These are phyloP conservation scores for Aspidoscelis tigris DNA, from an alignment of 2,113 vertebrate genomes.

Conservation along the genomic window DNA sequence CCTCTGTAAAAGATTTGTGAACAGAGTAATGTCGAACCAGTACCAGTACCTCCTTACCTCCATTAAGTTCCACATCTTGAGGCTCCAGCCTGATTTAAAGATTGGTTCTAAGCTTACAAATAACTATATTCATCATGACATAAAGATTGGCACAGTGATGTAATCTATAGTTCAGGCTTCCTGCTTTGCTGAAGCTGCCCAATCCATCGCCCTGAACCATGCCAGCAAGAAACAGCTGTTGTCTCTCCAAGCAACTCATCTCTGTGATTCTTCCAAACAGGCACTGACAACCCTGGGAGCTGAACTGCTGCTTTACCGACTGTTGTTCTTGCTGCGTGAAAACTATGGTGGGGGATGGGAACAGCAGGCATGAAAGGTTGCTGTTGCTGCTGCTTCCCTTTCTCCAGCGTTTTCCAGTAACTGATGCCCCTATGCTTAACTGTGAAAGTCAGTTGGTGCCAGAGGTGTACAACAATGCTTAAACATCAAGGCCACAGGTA, in stretches of 20 bases:
- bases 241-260: slow-evolving; percentile 16
- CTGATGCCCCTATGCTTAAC: background rate
- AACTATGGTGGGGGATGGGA: background rate
- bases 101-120: background rate
- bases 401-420: background rate
- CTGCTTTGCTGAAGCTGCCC: background rate
- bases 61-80: no score
- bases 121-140: background rate
- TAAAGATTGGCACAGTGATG: background rate
- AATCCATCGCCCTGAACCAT: background rate
- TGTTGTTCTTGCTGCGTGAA: background rate
- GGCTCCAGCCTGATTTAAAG: background rate
- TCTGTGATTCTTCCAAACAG: slow-evolving; percentile 20
- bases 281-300: slow-evolving; percentile 32
- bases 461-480: background rate
- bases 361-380: background rate
- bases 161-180: slow-evolving; percentile 8
- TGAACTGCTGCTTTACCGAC: background rate
- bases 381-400: background rate
- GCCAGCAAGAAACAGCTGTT: slow-evolving; percentile 18
- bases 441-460: background rate
- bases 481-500: background rate
- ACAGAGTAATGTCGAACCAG: no score
- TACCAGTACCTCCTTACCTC: no score
- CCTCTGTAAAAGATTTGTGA: no score